Evolutionary conservation across 2,888 invertebrate species (phyloP).

Genomic region (Dyspetes luteomarginatus): DNA sequence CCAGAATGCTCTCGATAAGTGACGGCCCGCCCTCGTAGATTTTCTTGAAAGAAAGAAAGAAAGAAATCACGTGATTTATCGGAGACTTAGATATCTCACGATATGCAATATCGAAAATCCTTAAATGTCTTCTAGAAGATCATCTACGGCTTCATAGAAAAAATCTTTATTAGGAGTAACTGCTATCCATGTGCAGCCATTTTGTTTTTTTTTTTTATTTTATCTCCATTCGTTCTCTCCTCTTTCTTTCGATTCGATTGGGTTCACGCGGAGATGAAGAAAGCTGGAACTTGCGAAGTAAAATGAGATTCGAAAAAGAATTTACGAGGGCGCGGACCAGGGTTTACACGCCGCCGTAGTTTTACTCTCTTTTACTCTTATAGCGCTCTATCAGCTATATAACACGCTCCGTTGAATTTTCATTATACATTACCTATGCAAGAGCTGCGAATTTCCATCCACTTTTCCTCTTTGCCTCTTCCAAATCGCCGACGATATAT

Average conservation of each 20-base stretch:
- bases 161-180: slow-evolving; percentile 25
- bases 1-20: slow-evolving; percentile 30
- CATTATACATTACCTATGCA: slow-evolving; percentile 50
- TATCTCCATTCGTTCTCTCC: background rate
- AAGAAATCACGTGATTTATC: slow-evolving; percentile 27
- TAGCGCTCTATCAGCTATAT: slow-evolving; percentile 6
- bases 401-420: slow-evolving; percentile 45
- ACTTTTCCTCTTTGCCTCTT: slow-evolving; percentile 43
- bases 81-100: slow-evolving; percentile 7
- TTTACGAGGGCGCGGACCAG: slow-evolving; percentile 46
- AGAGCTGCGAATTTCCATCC: slow-evolving; percentile 27
- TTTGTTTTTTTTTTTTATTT: background rate
- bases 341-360: slow-evolving; percentile 26
- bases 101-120: slow-evolving; percentile 23
- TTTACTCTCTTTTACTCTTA: slow-evolving; percentile 23
- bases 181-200: slow-evolving; percentile 4
- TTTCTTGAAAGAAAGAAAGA: slow-evolving; percentile 15
- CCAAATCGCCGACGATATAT: slow-evolving; percentile 7
- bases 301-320: slow-evolving; percentile 54
- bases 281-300: slow-evolving; percentile 5
- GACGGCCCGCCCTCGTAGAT: slow-evolving; percentile 4
- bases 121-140: slow-evolving; percentile 22
- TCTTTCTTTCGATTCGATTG: background rate
- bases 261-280: background rate
- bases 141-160: background rate